Evolutionary conservation across 2,888 invertebrate species (phyloP), one percentile per base, ranked within the genome.

Genomic region (Andrena dorsata): DNA sequence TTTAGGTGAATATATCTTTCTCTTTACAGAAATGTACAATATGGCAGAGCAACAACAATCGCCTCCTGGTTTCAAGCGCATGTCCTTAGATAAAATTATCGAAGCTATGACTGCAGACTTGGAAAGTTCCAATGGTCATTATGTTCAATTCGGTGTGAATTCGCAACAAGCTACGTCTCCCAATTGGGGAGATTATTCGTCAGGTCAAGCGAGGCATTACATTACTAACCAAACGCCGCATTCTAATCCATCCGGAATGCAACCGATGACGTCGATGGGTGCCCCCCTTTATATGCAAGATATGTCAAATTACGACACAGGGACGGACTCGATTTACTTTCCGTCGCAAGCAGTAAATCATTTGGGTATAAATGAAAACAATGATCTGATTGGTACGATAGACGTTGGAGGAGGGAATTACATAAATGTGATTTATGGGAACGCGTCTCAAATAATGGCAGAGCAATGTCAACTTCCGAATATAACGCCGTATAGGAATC

Each of bases 51-150:
- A 80, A 82, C 90, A 90, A 74, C 92, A 91, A 76, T 85, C 91
- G 20, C 89, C 92, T 20, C 84, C 92, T 26, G 91, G 91, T 49
- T 90, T 91, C 65, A 92, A 92, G 65, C 90, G 89, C 26, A 91
- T 93, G 89, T 92, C 93, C 2, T 83, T 95, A 88, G 95, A 95
- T 87, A 95, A 96, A 91, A 95, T 95, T 79, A 95, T 95, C 76
- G 95, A 95, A 86, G 95, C 95, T 86, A 95, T 95, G 94, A 95
- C 95, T 49, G 95, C 95, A 20, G 95, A 95, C 91, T 94, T 95
- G 83, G 95, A 95, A 88, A 95, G 94, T 91, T 93, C 94, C n/a
- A 95, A 95, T 78, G 95, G 95, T 28, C 95, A 95, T 88, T 96
- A 95, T 89, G 94, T 95, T 58, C 95, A 95, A 78, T 94, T 95